A percentile compares a stretch with the other conserved stretches of the same genome.
Evolutionary conservation across 2,888 invertebrate genomes (phyloP).

Genomic region (Panzeria rudis): DNA sequence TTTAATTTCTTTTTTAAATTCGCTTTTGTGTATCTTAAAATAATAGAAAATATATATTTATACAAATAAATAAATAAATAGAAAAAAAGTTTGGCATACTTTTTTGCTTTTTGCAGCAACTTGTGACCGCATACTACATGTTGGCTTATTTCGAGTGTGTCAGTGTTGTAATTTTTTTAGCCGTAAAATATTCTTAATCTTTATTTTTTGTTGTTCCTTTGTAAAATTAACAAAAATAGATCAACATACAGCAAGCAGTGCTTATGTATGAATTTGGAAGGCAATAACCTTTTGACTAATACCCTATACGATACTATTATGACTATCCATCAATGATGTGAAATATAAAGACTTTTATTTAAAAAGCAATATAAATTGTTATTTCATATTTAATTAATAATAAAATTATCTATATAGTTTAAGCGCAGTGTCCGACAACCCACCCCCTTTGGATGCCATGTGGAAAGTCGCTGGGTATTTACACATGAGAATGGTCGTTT

Average conservation of each 20-base stretch:
- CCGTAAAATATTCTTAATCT: constrained; percentile 34
- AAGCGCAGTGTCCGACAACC: too few relatives aligned
- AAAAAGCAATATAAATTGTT: background rate
- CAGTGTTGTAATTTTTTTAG: constrained; percentile 12
- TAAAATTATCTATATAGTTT: too few relatives aligned
- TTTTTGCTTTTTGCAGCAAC: constrained; percentile 35
- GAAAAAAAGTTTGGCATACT: constrained; percentile 34
- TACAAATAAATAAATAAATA: background rate
- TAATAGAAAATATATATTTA: constrained; percentile 41
- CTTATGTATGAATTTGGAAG: background rate
- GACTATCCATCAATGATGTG: background rate
- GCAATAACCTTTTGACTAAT: constrained; percentile 2
- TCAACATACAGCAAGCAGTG: constrained; percentile 18
- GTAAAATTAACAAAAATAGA: constrained; percentile 42
- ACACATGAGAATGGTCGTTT: too few relatives aligned
- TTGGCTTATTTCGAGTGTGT: constrained; percentile 9
- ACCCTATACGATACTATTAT: constrained; percentile 8
- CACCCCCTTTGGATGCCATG: too few relatives aligned
- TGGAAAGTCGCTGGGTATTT: too few relatives aligned
- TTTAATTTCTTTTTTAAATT: constrained; percentile 35
- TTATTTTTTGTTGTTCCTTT: constrained; percentile 17
- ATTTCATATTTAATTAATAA: background rate
- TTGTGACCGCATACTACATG: constrained; percentile 21
- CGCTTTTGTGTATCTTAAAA: constrained; percentile 41
- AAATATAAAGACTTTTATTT: background rate